phyloP scores from a whole-genome alignment of 2,797 vertebrate genomes.

The Cichlasoma orientale region DNA sequence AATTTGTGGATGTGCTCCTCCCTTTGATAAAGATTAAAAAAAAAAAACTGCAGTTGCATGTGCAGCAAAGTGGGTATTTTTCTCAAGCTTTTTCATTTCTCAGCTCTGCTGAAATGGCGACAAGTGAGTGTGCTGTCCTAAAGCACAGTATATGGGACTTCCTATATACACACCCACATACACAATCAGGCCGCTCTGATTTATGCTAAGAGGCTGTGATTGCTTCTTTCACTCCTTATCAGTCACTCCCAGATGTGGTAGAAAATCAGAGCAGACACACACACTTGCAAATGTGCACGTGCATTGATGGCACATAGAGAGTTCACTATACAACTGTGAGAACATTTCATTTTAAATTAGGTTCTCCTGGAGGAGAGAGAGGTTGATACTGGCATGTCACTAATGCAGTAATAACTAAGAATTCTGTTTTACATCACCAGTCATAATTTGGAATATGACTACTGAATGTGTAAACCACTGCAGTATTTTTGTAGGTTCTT shows the following conservation, averaged over 20 bases:
- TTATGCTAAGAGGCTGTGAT: conserved; percentile 29
- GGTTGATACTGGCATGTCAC: too few species aligned
- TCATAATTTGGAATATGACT: too few species aligned
- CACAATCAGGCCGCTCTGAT: conserved; percentile 18
- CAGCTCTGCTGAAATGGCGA: not conserved
- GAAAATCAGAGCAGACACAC: not conserved
- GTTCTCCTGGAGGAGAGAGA: too few species aligned
- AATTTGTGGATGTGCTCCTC: not conserved
- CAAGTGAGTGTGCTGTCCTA: not conserved
- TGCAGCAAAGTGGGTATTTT: not conserved
- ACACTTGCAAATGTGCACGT: too few species aligned
- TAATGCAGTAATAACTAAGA: too few species aligned
- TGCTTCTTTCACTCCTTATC: conserved; percentile 31
- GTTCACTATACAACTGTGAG: not conserved
- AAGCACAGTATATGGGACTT: not conserved
- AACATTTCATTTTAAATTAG: too few species aligned
- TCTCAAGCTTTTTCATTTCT: not conserved
- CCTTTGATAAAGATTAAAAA: not conserved
- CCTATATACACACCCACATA: not conserved
- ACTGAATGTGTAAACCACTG: too few species aligned
- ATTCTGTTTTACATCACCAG: too few species aligned
- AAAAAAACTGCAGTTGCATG: not conserved
- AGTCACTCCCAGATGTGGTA: conserved; percentile 43
- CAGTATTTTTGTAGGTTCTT: too few species aligned
- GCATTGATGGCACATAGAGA: not conserved